phyloP scores from a whole-genome alignment of 2,113 vertebrate genomes.

The Lota lota region DNA sequence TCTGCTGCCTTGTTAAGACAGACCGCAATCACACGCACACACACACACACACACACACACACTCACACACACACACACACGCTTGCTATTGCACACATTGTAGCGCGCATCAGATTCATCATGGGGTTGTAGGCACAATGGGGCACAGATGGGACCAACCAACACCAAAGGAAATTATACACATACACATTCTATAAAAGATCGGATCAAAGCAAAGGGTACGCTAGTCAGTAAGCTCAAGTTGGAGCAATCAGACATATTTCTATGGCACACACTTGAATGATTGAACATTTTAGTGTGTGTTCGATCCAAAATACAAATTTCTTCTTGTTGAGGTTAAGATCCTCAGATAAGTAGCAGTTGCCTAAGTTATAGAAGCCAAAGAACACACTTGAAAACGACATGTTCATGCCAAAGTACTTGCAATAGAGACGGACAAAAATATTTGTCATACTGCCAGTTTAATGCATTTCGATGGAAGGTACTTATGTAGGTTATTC shows the following conservation, averaged over 20 bases:
- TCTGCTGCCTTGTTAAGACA: slow-evolving; percentile 53
- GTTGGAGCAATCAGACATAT: slow-evolving; percentile 3
- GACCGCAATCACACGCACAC: not conserved
- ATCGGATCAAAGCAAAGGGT: slow-evolving; percentile 12
- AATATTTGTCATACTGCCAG: not conserved
- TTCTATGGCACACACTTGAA: slow-evolving; percentile 27
- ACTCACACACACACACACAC: not conserved
- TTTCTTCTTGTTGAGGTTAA: slow-evolving; percentile 12
- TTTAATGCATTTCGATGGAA: not conserved
- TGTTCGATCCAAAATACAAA: slow-evolving; percentile 25
- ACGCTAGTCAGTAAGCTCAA: too few relatives aligned
- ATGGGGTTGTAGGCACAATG: too few relatives aligned
- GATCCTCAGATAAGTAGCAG: slow-evolving; percentile 28
- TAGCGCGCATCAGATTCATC: too few relatives aligned
- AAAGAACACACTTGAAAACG: slow-evolving; percentile 10
- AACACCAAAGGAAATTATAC: not conserved
- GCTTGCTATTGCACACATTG: not conserved
- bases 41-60: not conserved
- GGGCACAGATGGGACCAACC: too few relatives aligned
- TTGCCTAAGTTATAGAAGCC: slow-evolving; percentile 20
- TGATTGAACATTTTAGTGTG: slow-evolving; percentile 34
- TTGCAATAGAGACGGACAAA: slow-evolving; percentile 2
- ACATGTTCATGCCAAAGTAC: slow-evolving; percentile 11
- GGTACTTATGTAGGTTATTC: not conserved
- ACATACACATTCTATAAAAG: not conserved